These are phyloP conservation scores for Urocolius indicus DNA, from an alignment of 2,113 vertebrate genomes.

Conservation along the genomic window DNA sequence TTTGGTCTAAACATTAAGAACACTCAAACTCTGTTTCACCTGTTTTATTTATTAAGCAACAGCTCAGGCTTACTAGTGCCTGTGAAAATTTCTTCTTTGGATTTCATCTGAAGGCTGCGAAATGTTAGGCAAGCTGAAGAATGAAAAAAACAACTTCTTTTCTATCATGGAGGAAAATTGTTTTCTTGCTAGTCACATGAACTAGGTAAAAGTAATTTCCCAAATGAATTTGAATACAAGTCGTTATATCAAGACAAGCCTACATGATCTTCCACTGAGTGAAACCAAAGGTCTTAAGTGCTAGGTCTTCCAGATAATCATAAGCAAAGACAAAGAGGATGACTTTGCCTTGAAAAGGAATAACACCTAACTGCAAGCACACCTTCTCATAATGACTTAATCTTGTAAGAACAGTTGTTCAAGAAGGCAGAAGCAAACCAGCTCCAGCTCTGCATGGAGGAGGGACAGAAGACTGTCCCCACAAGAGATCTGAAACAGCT, in stretches of 20 bases:
- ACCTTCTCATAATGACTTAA: slow-evolving; percentile 12
- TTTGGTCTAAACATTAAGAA: slow-evolving; percentile 22
- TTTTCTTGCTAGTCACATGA: not conserved
- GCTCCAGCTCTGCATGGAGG: not conserved
- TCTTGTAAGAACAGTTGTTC: not conserved
- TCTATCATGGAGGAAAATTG: not conserved
- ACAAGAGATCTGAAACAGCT: not conserved
- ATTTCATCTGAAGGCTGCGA: not conserved
- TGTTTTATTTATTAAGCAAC: slow-evolving; percentile 52
- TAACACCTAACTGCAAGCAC: not conserved
- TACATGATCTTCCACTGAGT: not conserved
- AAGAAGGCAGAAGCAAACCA: slow-evolving; percentile 3
- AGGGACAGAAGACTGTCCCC: not conserved
- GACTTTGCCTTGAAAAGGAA: not conserved
- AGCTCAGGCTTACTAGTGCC: not conserved
- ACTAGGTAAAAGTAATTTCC: not conserved
- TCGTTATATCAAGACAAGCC: not conserved
- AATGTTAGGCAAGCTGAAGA: not conserved
- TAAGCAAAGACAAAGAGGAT: not conserved
- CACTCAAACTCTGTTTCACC: slow-evolving; percentile 33
- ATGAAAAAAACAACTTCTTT: not conserved
- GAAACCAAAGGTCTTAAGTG: not conserved
- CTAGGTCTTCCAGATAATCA: not conserved
- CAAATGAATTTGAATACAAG: not conserved
- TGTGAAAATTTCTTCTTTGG: not conserved